Evolutionary conservation across 2,888 invertebrate genomes (phyloP), one percentile per base, ranked within the genome.

Genomic region (Drosophila hamatofila): DNA sequence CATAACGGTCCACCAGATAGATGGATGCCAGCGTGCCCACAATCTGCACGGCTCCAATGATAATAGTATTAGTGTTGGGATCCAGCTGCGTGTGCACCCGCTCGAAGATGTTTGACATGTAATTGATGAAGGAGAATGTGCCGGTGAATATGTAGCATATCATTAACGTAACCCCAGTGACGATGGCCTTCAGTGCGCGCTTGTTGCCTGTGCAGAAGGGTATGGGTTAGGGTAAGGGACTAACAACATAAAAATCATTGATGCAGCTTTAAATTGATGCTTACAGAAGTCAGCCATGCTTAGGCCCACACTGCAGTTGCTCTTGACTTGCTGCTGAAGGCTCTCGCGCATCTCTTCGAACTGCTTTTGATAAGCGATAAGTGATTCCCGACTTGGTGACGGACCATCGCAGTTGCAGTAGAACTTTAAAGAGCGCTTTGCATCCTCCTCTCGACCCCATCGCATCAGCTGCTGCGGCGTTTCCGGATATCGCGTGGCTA

Each of bases 41-140:
- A 12, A 91, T 77, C 73, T 92, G 92, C 0, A 91, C 82, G 0
- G 52, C 84, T 0, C 92, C 92, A 69, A 91, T 81, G 27, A 91
- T 89, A 23, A 92, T 92, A 0, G 92, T 91, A 21, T 87, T 89
- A 2, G 81, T 81, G 25, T 91, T 90, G 3, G 91, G 89, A 46
- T 88, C 84, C 64, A 92, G 70, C 27, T 80, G 72, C 0, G 92
- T 88, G 21, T 89, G 80, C 9, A 88, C 80, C 3, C 74, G 70
- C 7, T 80, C 75, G 35, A 92, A 92, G 6, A 92, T 91, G 27
- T 69, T 83, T 9, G 92, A 82, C 69, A 91, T 89, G 68, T 92
- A 92, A 60, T 87, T 92, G 9, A 91, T 72, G 51, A 92, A 83
- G 42, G 88, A 84, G 37, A 88, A 91, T 3, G 75, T 71, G 42